phyloP scores from a whole-genome alignment of 2,888 invertebrate species.

The Ligdia adustata region DNA sequence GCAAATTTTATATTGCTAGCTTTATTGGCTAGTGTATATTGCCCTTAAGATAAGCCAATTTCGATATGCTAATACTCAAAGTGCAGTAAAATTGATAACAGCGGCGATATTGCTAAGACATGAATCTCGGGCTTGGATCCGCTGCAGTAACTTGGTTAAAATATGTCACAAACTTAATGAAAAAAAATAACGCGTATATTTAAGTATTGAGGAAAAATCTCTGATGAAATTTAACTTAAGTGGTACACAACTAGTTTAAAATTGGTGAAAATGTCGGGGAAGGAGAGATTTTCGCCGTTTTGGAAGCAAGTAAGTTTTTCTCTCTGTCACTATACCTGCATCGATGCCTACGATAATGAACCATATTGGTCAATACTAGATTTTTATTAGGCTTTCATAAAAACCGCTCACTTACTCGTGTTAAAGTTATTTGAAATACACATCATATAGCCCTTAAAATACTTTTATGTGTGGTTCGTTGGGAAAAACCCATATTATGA shows the following conservation, averaged over 20 bases:
- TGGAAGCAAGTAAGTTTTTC: conserved; percentile 53
- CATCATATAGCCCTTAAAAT: no score
- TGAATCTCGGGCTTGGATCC: conserved; percentile 11
- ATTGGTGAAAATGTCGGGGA: conserved; percentile 36
- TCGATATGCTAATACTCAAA: conserved; percentile 18
- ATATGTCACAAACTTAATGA: conserved; percentile 1
- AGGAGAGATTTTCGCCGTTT: conserved; percentile 46
- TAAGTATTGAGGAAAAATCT: conserved; percentile 2
- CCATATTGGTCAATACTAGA: no score
- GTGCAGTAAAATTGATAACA: conserved; percentile 31
- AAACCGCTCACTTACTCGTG: no score
- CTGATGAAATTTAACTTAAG: background rate
- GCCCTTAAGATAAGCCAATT: conserved; percentile 18
- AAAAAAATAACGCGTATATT: background rate
- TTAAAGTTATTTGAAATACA: no score
- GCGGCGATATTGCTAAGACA: conserved; percentile 9
- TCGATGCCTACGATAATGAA: no score
- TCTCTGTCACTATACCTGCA: no score
- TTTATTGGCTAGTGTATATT: background rate
- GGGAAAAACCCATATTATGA: no score
- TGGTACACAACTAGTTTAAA: no score
- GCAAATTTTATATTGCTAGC: no score
- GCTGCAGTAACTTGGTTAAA: background rate
- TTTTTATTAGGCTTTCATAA: no score
- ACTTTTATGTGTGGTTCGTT: no score